Evolutionary conservation across 2,888 invertebrate genomes (phyloP).

Genomic region (Tetanocera ferruginea): DNA sequence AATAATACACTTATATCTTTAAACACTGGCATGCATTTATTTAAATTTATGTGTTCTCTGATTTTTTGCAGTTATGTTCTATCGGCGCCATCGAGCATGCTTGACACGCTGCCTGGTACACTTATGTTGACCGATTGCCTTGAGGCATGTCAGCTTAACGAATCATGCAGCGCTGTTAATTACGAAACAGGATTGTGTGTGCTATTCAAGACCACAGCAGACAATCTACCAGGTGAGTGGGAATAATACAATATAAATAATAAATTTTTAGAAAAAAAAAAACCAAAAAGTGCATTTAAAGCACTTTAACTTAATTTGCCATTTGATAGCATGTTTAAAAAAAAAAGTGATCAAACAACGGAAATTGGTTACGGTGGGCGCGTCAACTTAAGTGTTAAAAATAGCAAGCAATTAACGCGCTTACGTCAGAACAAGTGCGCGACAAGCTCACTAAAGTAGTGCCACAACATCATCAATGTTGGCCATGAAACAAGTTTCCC

Average conservation of each 20-base stretch:
- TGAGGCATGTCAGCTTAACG: constrained; percentile 92
- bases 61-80: constrained; percentile 79
- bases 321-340: too few species aligned
- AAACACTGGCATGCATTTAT: background rate
- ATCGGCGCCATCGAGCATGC: constrained; percentile 89
- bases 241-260: background rate
- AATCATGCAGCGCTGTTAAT: constrained; percentile 92
- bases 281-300: background rate
- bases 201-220: constrained; percentile 90
- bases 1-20: background rate
- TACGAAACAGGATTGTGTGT: constrained; percentile 96
- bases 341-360: too few species aligned
- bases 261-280: background rate
- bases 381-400: too few species aligned
- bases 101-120: constrained; percentile 92
- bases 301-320: background rate
- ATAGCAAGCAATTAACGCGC: too few species aligned
- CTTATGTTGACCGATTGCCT: constrained; percentile 95
- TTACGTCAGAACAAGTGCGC: too few species aligned
- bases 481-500: constrained; percentile 3
- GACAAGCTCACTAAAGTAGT: background rate
- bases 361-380: too few species aligned
- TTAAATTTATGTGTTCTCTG: background rate
- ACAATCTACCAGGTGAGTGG: constrained; percentile 86
- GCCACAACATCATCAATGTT: background rate